phyloP scores from a whole-genome alignment of 2,113 vertebrate genomes.

The Istiophorus platypterus region DNA sequence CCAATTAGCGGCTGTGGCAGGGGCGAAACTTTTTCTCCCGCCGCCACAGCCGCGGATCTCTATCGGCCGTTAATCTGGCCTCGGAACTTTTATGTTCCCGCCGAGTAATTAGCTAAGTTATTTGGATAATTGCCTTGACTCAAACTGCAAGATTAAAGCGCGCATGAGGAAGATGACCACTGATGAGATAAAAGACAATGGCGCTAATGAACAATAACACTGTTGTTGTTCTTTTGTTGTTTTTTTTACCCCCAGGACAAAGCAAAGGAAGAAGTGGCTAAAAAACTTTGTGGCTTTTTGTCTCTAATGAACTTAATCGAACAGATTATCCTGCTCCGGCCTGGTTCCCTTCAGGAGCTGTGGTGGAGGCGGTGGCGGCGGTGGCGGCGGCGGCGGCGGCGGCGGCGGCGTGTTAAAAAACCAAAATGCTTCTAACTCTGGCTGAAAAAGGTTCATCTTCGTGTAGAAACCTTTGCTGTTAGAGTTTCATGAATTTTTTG shows the following conservation, averaged over 20 bases:
- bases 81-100: conserved; percentile 52
- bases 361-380: no score
- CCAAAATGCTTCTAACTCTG: no score
- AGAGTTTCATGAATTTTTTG: no score
- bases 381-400: no score
- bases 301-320: conserved; percentile 69
- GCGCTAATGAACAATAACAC: conserved; percentile 60
- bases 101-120: conserved; percentile 67
- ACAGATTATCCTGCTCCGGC: conserved; percentile 51
- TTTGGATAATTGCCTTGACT: conserved; percentile 69
- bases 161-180: conserved; percentile 61
- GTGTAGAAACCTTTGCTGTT: no score
- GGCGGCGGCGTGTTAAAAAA: no score
- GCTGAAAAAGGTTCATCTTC: no score
- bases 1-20: conserved; percentile 63
- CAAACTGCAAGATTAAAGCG: conserved; percentile 59
- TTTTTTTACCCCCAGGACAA: conserved; percentile 14
- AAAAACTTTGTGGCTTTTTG: conserved; percentile 38
- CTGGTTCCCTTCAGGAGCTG: conserved; percentile 38
- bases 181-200: conserved; percentile 69
- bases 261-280: conserved; percentile 31
- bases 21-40: conserved; percentile 47
- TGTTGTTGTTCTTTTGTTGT: no score
- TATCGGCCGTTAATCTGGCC: conserved; percentile 69
- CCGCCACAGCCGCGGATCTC: conserved; percentile 56